These are phyloP conservation scores for Rhinoptilus africanus DNA, from an alignment of 2,113 vertebrate species.

Conservation along the genomic window DNA sequence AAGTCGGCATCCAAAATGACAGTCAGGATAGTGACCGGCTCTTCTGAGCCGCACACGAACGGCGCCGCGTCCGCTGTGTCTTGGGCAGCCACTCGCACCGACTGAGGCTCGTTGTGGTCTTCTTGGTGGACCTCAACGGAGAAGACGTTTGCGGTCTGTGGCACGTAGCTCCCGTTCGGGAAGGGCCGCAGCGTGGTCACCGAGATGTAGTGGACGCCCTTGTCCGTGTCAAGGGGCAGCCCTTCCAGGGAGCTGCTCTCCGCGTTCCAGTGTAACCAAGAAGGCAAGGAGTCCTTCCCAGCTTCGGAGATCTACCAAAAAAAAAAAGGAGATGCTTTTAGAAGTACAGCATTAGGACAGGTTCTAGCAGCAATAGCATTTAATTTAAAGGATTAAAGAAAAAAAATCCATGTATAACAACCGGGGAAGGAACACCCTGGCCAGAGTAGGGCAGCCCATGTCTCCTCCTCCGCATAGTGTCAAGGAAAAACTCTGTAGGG, in stretches of 20 bases:
- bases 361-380: neutral
- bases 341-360: neutral
- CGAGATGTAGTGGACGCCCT: constrained; percentile 90
- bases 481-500: neutral
- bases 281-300: constrained; percentile 85
- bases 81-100: constrained; percentile 74
- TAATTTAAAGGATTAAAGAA: neutral
- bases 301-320: constrained; percentile 81
- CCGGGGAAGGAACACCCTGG: neutral
- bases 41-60: constrained; percentile 83
- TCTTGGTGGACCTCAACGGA: constrained; percentile 92
- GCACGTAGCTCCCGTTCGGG: constrained; percentile 78
- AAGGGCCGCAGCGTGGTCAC: constrained; percentile 76
- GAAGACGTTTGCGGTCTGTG: constrained; percentile 84
- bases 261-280: constrained; percentile 89
- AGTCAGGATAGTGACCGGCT: constrained; percentile 89
- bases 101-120: constrained; percentile 86
- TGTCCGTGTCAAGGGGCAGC: constrained; percentile 90
- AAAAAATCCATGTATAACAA: neutral
- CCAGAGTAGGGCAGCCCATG: neutral
- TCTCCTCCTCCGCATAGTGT: accelerated
- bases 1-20: constrained; percentile 95
- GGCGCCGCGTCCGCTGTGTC: constrained; percentile 71
- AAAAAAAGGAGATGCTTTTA: neutral
- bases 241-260: constrained; percentile 83